phyloP scores from a whole-genome alignment of 2,113 vertebrate genomes.

The Gopherus evgoodei region DNA sequence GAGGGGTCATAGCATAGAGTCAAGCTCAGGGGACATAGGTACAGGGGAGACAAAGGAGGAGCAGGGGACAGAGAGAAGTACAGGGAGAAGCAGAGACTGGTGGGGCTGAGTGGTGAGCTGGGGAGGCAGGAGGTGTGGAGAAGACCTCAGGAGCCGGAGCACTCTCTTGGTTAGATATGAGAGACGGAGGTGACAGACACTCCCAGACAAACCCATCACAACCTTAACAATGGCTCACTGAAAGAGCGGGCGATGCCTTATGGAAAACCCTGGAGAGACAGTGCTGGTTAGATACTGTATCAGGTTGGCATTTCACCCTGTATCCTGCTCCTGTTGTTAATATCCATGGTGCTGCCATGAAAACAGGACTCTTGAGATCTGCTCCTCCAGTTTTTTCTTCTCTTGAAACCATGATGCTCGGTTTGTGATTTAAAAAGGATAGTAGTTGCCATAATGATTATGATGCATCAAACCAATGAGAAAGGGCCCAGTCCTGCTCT shows the following conservation, averaged over 20 bases:
- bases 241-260: neutral
- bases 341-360: neutral
- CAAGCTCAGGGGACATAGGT: neutral
- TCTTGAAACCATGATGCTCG: fast-evolving
- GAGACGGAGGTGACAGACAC: neutral
- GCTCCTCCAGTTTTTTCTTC: neutral
- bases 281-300: fast-evolving
- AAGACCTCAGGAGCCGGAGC: neutral
- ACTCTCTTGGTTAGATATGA: neutral
- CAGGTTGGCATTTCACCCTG: neutral
- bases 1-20: neutral
- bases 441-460: neutral
- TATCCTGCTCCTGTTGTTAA: fast-evolving
- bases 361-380: neutral
- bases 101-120: neutral
- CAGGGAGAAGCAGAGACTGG: neutral
- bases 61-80: neutral
- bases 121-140: neutral
- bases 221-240: fast-evolving
- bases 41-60: neutral
- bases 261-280: fast-evolving
- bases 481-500: neutral
- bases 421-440: fast-evolving
- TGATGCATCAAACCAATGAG: neutral
- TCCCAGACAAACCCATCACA: neutral